Evolutionary conservation across 1,140 invertebrate genomes (phyloP).

Genomic region (Sipha flava): DNA sequence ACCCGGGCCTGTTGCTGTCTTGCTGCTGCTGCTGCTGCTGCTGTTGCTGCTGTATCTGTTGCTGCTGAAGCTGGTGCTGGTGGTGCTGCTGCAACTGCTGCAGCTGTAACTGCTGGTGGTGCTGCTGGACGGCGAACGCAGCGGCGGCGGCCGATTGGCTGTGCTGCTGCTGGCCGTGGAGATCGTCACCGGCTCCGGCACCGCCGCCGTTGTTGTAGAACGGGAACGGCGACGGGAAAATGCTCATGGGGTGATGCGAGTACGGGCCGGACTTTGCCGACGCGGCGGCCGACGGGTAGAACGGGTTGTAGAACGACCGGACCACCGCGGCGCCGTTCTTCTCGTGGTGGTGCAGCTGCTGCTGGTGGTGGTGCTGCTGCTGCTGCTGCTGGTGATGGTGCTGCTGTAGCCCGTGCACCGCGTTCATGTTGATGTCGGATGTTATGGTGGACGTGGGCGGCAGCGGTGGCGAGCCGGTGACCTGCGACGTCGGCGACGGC

Average conservation of each 20-base stretch:
- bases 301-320: conserved; percentile 55
- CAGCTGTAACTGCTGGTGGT: neutral
- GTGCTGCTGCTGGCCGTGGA: neutral
- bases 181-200: neutral
- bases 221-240: conserved; percentile 23
- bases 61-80: conserved; percentile 38
- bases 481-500: neutral
- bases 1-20: neutral
- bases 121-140: neutral
- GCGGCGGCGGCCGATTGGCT: neutral
- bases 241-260: conserved; percentile 23
- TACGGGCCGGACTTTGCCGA: conserved; percentile 28
- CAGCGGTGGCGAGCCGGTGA: neutral
- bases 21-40: conserved; percentile 48
- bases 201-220: conserved; percentile 5
- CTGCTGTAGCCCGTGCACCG: conserved; percentile 47
- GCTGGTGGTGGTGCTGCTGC: conserved; percentile 37
- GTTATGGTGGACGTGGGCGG: neutral
- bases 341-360: conserved; percentile 35
- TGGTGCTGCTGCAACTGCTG: conserved; percentile 40
- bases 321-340: conserved; percentile 48
- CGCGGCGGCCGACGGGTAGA: conserved; percentile 44
- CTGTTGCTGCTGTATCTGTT: conserved; percentile 34
- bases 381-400: conserved; percentile 49
- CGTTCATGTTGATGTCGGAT: conserved; percentile 23